phyloP scores from a whole-genome alignment of 1,140 invertebrate genomes.

The Pseudomyrmex cubaensis region DNA sequence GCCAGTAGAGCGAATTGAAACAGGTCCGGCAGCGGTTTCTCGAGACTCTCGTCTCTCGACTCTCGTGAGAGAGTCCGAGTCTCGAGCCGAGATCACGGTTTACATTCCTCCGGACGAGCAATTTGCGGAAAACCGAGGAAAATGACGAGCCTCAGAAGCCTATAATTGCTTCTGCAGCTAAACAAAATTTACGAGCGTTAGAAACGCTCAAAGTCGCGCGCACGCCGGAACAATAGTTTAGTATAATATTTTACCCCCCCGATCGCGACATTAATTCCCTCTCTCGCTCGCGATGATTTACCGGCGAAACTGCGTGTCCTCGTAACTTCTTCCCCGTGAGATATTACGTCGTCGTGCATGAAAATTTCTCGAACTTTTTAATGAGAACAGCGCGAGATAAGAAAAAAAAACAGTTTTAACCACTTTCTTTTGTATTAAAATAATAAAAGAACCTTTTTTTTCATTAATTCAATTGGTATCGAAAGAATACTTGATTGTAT shows the following conservation, averaged over 20 bases:
- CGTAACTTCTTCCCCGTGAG: neutral
- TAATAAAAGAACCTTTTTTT: neutral
- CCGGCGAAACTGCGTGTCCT: neutral
- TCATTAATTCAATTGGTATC: neutral
- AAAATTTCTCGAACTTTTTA: neutral
- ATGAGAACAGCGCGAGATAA: neutral
- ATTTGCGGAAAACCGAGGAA: constrained; percentile 14
- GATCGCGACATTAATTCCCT: neutral
- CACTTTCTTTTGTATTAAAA: neutral
- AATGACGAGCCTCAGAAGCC: neutral
- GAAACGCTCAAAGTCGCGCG: neutral
- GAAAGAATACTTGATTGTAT: too few species aligned
- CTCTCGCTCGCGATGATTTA: neutral
- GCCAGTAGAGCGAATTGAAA: constrained; percentile 33
- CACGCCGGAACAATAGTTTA: neutral
- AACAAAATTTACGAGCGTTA: neutral
- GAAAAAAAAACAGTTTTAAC: neutral
- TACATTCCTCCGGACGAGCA: neutral
- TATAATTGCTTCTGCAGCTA: constrained; percentile 18
- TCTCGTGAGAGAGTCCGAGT: too few species aligned
- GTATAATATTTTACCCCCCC: neutral
- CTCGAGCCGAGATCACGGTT: constrained; percentile 8
- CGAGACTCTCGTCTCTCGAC: too few species aligned
- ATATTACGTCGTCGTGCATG: neutral
- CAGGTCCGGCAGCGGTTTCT: neutral